Base-by-base conservation (phyloP, 2,888 invertebrate species). In the Polydrusus tereticollis region DNA sequence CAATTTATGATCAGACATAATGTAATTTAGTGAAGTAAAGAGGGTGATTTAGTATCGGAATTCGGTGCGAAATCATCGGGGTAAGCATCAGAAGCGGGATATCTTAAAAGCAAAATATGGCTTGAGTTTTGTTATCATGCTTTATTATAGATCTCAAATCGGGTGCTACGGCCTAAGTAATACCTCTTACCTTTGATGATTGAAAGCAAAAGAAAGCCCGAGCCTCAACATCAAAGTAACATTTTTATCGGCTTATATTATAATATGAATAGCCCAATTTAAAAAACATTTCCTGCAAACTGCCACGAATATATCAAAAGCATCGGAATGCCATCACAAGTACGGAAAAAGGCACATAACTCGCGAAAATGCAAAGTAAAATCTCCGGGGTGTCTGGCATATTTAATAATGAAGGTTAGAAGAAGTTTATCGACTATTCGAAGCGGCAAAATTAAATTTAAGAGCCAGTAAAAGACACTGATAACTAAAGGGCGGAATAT, bases 1-100 rank as follows among this genome's bases (percentile, higher is more conserved):
- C 59, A 59, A 59, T 59, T 59, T 59, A 59, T 43, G 23, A 23
- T 20, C 20, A 12, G 41, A 14, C 20, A 7, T 23, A 38, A 38
- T n/a, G 26, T 16, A 43, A 26, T 59, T 59, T 23, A 55, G 26
- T 1, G 10, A 16, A 55, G 26, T 1, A 14, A 16, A 41, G 41
- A 41, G 59, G 38, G 26, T 41, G 21, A 38, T 21, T 38, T 38
- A 16, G 36, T 36, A 36, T 58, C 29, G 8, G 3, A 50, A 29
- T 29, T 29, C 10, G 14, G 29, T 16, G 29, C 16, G 8, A 29
- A 55, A 29, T 29, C 10, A 16, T 6, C 16, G 16, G 7, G 20
- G 45, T 20, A 0, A 0, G 20, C 2, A 20, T 12, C 1, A 38
- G 38, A 14, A 14, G 8, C 8, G 33, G 12, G 8, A 33, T 33